Conservation (phyloP, 2,888 invertebrate species). For the Polydrusus cervinus region DNA sequence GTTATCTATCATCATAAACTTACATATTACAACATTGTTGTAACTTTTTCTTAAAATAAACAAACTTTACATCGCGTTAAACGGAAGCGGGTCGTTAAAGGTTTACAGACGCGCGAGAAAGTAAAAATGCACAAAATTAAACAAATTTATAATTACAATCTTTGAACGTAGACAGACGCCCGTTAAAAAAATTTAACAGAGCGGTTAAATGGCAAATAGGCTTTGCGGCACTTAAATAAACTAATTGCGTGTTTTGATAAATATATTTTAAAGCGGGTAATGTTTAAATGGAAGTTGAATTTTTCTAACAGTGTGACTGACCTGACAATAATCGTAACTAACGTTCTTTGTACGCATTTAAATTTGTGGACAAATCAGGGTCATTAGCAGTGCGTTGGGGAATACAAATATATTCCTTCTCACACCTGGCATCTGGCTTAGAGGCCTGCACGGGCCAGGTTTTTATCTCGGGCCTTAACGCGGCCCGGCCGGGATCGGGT, state of each 20-base stretch:
- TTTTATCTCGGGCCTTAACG: no score
- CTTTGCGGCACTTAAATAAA: conserved; percentile 3
- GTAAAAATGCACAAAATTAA: conserved; percentile 19
- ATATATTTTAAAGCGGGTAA: background rate
- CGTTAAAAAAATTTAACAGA: conserved; percentile 15
- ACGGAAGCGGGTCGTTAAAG: conserved; percentile 8
- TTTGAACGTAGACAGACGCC: background rate
- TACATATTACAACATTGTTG: background rate
- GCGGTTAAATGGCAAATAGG: conserved; percentile 4
- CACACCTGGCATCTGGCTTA: no score
- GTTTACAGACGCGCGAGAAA: conserved; percentile 6
- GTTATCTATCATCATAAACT: no score
- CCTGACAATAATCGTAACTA: background rate
- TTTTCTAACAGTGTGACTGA: background rate
- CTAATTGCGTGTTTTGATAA: conserved; percentile 5
- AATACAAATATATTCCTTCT: no score
- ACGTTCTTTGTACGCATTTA: background rate
- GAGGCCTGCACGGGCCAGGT: no score
- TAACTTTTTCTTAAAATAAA: background rate
- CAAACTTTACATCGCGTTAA: background rate
- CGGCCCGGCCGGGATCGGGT: no score
- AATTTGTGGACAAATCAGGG: no score
- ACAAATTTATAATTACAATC: conserved; percentile 3
- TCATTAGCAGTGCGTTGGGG: no score
- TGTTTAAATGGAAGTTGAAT: conserved; percentile 2